Conservation (phyloP, 2,113 vertebrate genomes). For the Hyperopisus bebe region DNA sequence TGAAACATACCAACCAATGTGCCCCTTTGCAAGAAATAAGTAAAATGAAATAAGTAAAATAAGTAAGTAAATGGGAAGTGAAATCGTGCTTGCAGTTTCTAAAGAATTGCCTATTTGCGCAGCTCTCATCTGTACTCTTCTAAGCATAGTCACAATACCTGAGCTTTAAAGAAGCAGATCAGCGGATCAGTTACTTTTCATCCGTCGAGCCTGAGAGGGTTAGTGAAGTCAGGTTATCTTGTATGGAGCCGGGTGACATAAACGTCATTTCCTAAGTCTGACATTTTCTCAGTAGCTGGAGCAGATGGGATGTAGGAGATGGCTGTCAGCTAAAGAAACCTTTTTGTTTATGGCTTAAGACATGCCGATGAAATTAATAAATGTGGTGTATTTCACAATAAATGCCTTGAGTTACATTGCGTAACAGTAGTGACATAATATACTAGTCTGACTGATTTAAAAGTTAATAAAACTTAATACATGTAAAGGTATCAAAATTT, state of each 20-base stretch:
- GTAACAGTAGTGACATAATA: neutral
- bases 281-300: neutral
- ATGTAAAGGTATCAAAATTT: neutral
- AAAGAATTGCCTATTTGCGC: neutral
- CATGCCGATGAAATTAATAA: neutral
- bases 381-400: neutral
- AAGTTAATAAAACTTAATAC: neutral
- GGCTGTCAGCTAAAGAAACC: neutral
- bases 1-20: neutral
- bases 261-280: neutral
- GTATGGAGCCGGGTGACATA: neutral
- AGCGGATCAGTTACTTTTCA: neutral
- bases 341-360: neutral
- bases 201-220: neutral
- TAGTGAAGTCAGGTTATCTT: neutral
- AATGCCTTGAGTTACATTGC: neutral
- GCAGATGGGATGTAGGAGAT: neutral
- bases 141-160: neutral
- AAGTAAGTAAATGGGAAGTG: neutral
- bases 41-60: neutral
- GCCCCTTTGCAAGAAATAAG: neutral
- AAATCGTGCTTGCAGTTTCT: neutral
- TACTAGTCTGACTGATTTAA: neutral
- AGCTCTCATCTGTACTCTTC: neutral
- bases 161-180: neutral